Evolutionary conservation across 2,113 vertebrate genomes (phyloP).

Genomic region (Cinclus mexicanus): DNA sequence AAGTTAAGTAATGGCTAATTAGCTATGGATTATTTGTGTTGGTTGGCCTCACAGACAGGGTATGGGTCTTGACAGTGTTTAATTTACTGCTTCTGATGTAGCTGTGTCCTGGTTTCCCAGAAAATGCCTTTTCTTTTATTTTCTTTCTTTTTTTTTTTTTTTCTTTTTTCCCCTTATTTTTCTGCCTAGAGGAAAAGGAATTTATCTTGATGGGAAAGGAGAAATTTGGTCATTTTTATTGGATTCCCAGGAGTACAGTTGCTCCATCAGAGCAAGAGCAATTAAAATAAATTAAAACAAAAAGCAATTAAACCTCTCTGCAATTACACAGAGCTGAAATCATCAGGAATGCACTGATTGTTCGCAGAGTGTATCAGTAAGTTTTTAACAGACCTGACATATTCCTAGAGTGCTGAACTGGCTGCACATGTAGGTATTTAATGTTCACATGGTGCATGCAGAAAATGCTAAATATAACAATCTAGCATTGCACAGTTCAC

Average conservation of each 20-base stretch:
- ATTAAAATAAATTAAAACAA: slow-evolving; percentile 18
- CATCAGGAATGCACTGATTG: neutral
- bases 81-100: neutral
- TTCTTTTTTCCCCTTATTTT: no score
- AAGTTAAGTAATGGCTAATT: neutral
- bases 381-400: neutral
- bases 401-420: neutral
- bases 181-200: neutral
- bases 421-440: neutral
- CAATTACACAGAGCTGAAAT: neutral
- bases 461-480: neutral
- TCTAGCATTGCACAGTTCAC: neutral
- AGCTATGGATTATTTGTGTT: neutral
- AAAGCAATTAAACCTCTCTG: neutral
- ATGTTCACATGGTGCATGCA: neutral
- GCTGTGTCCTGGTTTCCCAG: neutral
- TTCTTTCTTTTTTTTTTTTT: accelerated
- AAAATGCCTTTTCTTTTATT: accelerated
- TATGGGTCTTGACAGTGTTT: neutral
- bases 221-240: neutral
- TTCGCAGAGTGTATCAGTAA: neutral
- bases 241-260: neutral
- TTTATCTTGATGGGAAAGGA: neutral
- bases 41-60: neutral
- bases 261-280: neutral